Evolutionary conservation across 1,140 invertebrate genomes (phyloP).

Genomic region (Hirudo medicinalis): DNA sequence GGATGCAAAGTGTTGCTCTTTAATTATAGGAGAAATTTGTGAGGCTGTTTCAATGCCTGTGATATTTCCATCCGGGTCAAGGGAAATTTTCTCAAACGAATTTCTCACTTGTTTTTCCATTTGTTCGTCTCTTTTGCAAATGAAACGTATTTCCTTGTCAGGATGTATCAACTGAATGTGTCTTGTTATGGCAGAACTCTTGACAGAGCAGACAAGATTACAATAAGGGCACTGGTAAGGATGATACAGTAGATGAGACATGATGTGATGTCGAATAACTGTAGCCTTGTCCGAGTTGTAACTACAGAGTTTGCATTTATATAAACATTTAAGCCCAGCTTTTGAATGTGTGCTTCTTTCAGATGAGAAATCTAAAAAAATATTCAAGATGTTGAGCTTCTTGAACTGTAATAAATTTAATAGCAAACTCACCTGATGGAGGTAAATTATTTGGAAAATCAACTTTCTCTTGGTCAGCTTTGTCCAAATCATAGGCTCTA

Average conservation of each 20-base stretch:
- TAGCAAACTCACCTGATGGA: not conserved
- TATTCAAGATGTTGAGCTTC: not conserved
- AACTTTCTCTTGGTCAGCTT: not conserved
- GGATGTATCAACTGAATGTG: conserved; percentile 18
- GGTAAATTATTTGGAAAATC: not conserved
- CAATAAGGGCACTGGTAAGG: conserved; percentile 21
- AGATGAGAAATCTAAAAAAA: not conserved
- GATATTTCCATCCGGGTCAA: not conserved
- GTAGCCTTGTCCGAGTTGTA: conserved; percentile 15
- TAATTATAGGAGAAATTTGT: not conserved
- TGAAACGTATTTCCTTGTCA: conserved; percentile 3
- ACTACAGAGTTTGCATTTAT: conserved; percentile 11
- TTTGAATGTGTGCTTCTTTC: not conserved
- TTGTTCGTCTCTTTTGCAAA: conserved; percentile 8
- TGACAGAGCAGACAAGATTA: conserved; percentile 8
- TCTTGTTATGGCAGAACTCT: conserved; percentile 19
- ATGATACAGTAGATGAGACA: conserved; percentile 20
- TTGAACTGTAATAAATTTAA: not conserved
- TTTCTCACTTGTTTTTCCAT: conserved; percentile 16
- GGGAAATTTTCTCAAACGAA: not conserved
- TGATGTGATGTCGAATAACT: conserved; percentile 21
- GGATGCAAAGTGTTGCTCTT: not conserved
- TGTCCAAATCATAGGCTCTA: not conserved
- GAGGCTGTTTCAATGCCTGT: not conserved
- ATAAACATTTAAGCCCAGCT: not conserved